Base-by-base conservation (phyloP, 2,797 vertebrate species). In the Podargus strigoides region DNA sequence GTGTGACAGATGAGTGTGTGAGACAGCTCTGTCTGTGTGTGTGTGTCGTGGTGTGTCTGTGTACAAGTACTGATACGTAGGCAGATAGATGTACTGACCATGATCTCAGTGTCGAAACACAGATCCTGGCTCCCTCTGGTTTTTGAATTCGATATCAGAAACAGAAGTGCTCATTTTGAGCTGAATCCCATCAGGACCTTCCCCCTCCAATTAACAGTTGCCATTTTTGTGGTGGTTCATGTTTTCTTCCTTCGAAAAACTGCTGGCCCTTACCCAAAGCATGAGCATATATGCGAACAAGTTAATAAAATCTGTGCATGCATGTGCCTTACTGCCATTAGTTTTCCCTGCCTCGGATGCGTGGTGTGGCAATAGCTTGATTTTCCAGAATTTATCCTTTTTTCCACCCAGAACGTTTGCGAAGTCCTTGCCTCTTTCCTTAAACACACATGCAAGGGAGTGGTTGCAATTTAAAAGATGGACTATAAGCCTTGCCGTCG, bases 141-240 rank as follows among this genome's bases (percentile, higher is more conserved):
- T 37, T 78, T 50, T 24, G 44, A 34, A 34, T n/a, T 36, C 53
- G 17, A 3, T n/a, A 14, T 0, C n/a, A 79, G 34, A 41, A 37
- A 28, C 10, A 39, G 34, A 64, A 81, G 21, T 53, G 17, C 30
- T 79, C 3, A 0, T 83, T 84, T 62, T 22, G 50, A 53, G 46
- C 55, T 42, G 12, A n/a, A 30, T 50, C 41, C 41, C 18, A 6
- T 58, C n/a, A 3, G 23, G 21, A 18, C 20, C 27, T 41, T 18
- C 24, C 22, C 22, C 30, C 7, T 41, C 36, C 27, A 13, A 3
- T 41, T 82, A 23, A 46, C 52, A 67, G 44, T 23, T 13, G 10
- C 32, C 0, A 26, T 12, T 60, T 8, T 30, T 12, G 10, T 7
- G 15, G 1, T 27, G 7, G 7, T 24, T 39, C 0, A 14, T n/a